phyloP scores from a whole-genome alignment of 1,140 invertebrate species.

The Nomia melanderi region DNA sequence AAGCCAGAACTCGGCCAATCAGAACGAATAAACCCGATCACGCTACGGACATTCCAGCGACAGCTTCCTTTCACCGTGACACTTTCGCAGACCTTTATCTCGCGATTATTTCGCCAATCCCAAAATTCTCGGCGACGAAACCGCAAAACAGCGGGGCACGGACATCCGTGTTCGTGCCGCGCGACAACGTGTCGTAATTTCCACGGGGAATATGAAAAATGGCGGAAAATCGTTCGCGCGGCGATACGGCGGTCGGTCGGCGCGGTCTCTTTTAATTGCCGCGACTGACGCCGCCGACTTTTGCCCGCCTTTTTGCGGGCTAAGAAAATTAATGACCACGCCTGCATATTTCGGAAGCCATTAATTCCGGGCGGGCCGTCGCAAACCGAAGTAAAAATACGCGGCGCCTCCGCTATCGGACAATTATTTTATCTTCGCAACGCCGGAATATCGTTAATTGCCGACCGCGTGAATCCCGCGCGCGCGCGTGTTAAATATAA shows the following conservation, averaged over 20 bases:
- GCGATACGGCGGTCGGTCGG: not conserved
- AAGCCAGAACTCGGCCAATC: too few relatives aligned
- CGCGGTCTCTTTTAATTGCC: not conserved
- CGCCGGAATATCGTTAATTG: slow-evolving; percentile 14
- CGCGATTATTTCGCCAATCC: too few relatives aligned
- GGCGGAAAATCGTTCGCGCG: not conserved
- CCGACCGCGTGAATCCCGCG: not conserved
- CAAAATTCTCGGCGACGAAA: too few relatives aligned
- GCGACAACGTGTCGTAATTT: too few relatives aligned
- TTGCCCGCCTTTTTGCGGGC: not conserved
- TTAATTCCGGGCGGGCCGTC: slow-evolving; percentile 41
- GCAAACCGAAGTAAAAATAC: slow-evolving; percentile 50
- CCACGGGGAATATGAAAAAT: not conserved
- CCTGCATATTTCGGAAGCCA: not conserved
- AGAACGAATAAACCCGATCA: too few relatives aligned
- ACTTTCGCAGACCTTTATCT: too few relatives aligned
- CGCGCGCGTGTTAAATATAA: too few relatives aligned
- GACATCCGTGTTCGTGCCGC: too few relatives aligned
- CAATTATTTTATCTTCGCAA: slow-evolving; percentile 22
- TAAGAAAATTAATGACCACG: not conserved
- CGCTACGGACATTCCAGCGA: too few relatives aligned
- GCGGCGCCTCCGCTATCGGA: slow-evolving; percentile 11
- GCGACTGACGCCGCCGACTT: not conserved
- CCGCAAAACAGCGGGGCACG: too few relatives aligned
- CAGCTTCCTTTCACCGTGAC: too few relatives aligned